Conservation (phyloP, 2,888 invertebrate genomes). For the Drosophila macrospina region DNA sequence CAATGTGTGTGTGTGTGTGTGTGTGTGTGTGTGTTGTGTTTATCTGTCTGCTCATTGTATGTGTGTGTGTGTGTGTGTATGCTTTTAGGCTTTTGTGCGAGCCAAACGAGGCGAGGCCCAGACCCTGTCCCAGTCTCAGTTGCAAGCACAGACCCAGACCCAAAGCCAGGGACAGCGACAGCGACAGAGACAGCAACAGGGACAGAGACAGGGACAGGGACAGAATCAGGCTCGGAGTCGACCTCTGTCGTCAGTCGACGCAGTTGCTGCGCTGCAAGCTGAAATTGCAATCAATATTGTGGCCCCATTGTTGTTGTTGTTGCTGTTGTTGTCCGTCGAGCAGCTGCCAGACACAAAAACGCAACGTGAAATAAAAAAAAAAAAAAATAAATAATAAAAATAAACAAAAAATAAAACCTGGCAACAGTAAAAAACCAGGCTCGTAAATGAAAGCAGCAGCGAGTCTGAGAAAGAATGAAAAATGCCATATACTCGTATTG, state of each 20-base stretch:
- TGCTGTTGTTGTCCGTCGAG: conserved; percentile 50
- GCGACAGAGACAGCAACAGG: conserved; percentile 8
- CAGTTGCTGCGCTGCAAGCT: conserved; percentile 59
- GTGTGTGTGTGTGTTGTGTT: conserved; percentile 56
- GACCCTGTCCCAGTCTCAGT: conserved; percentile 21
- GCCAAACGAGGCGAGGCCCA: conserved; percentile 74
- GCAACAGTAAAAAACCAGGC: conserved; percentile 80
- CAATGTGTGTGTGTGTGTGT: conserved; percentile 31
- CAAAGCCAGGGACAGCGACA: conserved; percentile 14
- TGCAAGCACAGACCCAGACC: not conserved
- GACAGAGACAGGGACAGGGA: conserved; percentile 39
- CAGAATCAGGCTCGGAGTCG: conserved; percentile 32
- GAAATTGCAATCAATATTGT: conserved; percentile 83
- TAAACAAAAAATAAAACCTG: conserved; percentile 38
- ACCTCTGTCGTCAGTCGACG: conserved; percentile 33
- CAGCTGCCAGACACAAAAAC: conserved; percentile 78
- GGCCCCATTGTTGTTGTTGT: conserved; percentile 51
- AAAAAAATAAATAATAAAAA: conserved; percentile 19
- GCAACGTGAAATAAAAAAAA: conserved; percentile 40
- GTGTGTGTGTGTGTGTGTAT: conserved; percentile 48
- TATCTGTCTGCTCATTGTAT: conserved; percentile 49
- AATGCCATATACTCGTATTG: conserved; percentile 26
- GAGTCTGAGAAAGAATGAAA: conserved; percentile 52
- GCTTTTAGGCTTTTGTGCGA: conserved; percentile 80
- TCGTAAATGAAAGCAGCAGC: conserved; percentile 70